Conservation (phyloP, 2,888 invertebrate genomes). For the Hartigia nigra region DNA sequence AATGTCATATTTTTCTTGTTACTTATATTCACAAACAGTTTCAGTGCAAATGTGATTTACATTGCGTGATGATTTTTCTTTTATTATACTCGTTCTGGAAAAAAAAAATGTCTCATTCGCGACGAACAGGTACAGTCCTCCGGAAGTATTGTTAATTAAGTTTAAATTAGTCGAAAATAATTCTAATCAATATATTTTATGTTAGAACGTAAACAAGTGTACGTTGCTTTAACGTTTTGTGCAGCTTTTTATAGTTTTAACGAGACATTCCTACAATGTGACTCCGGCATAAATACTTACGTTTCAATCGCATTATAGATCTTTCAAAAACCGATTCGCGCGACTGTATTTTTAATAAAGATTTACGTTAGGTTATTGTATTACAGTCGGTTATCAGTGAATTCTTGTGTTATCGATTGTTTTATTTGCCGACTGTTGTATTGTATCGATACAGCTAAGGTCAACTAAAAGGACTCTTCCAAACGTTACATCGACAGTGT, state of each 20-base stretch:
- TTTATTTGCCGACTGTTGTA: not conserved
- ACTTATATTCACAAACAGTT: not conserved
- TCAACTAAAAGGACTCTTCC: not conserved
- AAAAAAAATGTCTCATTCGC: not conserved
- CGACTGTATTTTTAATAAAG: not conserved
- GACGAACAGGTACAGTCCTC: not conserved
- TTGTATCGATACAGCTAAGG: not conserved
- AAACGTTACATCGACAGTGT: not conserved
- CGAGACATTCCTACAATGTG: not conserved
- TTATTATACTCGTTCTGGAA: not conserved
- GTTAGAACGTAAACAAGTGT: not conserved
- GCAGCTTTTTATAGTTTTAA: conserved; percentile 11
- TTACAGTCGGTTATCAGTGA: not conserved
- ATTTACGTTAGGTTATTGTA: not conserved
- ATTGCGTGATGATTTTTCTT: not conserved
- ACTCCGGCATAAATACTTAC: conserved; percentile 15
- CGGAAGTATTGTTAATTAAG: not conserved
- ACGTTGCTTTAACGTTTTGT: not conserved
- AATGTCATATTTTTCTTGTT: not conserved
- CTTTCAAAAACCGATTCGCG: not conserved
- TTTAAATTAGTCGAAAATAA: conserved; percentile 4
- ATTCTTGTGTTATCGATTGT: not conserved
- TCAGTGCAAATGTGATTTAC: not conserved
- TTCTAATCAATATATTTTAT: not conserved
- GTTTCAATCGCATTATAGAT: not conserved